Evolutionary conservation across 2,113 vertebrate species (phyloP).

Genomic region (Odocoileus hemionus): DNA sequence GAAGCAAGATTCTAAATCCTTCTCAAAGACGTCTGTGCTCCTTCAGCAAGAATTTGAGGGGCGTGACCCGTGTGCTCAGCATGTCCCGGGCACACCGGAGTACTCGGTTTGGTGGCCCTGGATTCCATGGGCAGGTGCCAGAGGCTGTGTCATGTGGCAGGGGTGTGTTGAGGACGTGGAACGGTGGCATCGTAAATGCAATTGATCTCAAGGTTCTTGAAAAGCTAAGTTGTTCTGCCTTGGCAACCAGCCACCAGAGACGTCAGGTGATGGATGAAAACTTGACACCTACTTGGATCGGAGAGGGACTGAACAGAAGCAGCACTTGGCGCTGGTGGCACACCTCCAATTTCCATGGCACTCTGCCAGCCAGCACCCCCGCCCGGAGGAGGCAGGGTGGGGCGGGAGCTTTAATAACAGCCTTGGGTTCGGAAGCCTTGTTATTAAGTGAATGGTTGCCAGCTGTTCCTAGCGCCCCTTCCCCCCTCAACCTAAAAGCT

Average conservation of each 20-base stretch:
- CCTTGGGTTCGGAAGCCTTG: neutral
- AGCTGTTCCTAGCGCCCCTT: slow-evolving; percentile 32
- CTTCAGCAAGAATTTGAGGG: neutral
- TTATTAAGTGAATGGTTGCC: slow-evolving; percentile 45
- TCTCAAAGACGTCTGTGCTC: neutral
- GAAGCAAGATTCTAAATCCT: neutral
- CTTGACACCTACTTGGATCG: slow-evolving; percentile 59
- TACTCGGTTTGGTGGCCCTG: neutral
- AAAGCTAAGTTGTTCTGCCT: slow-evolving; percentile 59
- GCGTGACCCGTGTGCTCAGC: rapidly evolving
- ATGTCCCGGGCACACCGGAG: rapidly evolving
- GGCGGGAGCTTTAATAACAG: slow-evolving; percentile 37
- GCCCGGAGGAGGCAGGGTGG: neutral
- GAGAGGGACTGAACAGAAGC: slow-evolving; percentile 49
- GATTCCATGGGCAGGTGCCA: neutral
- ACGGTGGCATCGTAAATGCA: neutral
- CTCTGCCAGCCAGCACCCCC: neutral
- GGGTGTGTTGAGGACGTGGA: neutral
- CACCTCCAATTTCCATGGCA: slow-evolving; percentile 35
- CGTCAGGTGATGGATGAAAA: slow-evolving; percentile 61
- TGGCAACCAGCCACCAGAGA: slow-evolving; percentile 67
- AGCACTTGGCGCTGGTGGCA: slow-evolving; percentile 36
- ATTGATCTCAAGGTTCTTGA: slow-evolving; percentile 47
- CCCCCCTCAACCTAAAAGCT: slow-evolving; percentile 14
- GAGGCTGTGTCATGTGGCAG: neutral